phyloP scores from a whole-genome alignment of 2,888 invertebrate genomes.

The Mechanitis mazaeus region DNA sequence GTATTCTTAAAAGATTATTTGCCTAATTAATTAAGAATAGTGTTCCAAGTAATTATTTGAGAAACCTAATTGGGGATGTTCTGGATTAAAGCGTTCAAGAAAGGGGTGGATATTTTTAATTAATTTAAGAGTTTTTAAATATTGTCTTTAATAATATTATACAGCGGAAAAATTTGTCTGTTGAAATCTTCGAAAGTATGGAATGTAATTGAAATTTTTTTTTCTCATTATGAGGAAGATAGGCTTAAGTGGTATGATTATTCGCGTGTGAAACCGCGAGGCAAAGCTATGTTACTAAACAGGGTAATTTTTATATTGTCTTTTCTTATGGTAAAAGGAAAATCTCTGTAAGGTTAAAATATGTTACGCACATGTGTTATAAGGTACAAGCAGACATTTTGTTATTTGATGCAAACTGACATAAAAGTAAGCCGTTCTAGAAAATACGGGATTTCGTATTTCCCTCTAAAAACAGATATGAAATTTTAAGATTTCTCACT shows the following conservation, averaged over 20 bases:
- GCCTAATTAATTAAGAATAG: slow-evolving; percentile 1
- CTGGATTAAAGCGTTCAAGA: slow-evolving; percentile 2
- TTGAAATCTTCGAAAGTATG: too few relatives aligned
- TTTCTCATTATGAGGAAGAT: too few relatives aligned
- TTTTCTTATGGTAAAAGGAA: too few relatives aligned
- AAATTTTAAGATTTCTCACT: neutral
- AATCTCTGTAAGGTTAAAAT: slow-evolving; percentile 28
- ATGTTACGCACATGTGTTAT: slow-evolving; percentile 49
- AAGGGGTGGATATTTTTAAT: slow-evolving; percentile 2
- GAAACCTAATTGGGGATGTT: slow-evolving; percentile 2
- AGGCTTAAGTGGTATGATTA: too few relatives aligned
- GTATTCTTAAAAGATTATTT: neutral
- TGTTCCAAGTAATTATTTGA: slow-evolving; percentile 4
- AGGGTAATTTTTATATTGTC: too few relatives aligned
- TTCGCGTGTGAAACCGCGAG: too few relatives aligned
- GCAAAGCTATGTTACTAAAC: too few relatives aligned
- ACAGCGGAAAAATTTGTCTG: too few relatives aligned
- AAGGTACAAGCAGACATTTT: slow-evolving; percentile 61
- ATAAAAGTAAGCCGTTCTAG: slow-evolving; percentile 56
- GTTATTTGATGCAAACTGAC: slow-evolving; percentile 55
- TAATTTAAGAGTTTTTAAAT: neutral
- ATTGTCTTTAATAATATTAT: too few relatives aligned
- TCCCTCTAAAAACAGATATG: slow-evolving; percentile 6
- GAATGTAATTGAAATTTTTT: too few relatives aligned
- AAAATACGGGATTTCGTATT: slow-evolving; percentile 33